phyloP scores from a whole-genome alignment of 2,797 vertebrate genomes.

The Setipinna tenuifilis region DNA sequence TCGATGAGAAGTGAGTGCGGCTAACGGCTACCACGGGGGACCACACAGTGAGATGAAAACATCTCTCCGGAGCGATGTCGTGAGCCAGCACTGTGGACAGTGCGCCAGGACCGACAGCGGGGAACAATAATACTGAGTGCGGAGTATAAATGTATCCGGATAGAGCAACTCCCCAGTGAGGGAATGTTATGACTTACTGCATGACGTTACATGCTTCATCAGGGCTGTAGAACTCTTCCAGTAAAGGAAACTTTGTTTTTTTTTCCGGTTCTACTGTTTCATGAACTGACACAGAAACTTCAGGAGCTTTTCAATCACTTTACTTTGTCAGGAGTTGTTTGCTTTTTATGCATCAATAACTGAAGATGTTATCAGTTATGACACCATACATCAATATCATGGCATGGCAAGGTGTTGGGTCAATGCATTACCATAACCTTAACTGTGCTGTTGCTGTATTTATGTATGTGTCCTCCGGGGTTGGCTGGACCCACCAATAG shows the following conservation, averaged over 20 bases:
- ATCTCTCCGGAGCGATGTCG: neutral
- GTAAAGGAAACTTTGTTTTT: neutral
- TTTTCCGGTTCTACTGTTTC: neutral
- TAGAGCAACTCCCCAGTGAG: neutral
- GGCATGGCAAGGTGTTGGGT: neutral
- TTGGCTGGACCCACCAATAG: too few species aligned
- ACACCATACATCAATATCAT: neutral
- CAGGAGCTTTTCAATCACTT: neutral
- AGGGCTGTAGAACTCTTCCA: neutral
- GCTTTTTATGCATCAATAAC: neutral
- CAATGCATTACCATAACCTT: too few species aligned
- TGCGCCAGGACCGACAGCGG: neutral
- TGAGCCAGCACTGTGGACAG: neutral
- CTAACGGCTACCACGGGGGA: neutral
- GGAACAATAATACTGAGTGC: neutral
- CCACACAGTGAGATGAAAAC: slow-evolving; percentile 7
- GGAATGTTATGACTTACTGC: neutral
- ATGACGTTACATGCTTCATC: neutral
- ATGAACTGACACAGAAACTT: neutral
- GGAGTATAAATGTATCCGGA: neutral
- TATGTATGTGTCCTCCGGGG: too few species aligned
- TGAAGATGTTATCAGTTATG: neutral
- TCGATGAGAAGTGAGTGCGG: neutral
- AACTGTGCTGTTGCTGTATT: too few species aligned
- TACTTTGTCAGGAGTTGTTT: neutral